These are phyloP conservation scores for Cheirogaleus medius DNA, from an alignment of 2,113 vertebrate genomes.

Conservation along the genomic window DNA sequence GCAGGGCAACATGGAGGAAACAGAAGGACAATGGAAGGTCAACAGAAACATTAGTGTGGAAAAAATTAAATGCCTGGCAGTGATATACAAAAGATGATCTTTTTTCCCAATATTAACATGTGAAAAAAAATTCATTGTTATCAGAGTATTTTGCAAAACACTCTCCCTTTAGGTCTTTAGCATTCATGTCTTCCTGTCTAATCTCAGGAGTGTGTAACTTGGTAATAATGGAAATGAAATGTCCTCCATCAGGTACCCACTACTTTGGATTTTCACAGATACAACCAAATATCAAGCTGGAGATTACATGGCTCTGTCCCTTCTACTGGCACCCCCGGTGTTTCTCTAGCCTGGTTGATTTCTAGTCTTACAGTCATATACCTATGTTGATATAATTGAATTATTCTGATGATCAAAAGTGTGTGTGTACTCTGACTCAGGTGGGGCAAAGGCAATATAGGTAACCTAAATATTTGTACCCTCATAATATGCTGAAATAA, in stretches of 20 bases:
- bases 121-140: neutral
- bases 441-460: too few species aligned
- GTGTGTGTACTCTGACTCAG: too few species aligned
- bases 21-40: neutral
- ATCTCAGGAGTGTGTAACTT: accelerated
- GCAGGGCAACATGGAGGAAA: neutral
- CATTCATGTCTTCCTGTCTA: neutral
- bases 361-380: neutral
- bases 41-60: neutral
- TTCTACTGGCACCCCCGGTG: neutral
- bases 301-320: neutral
- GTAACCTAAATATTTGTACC: too few species aligned
- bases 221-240: neutral
- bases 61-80: neutral
- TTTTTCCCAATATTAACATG: neutral
- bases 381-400: neutral
- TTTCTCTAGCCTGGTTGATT: neutral
- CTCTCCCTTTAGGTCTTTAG: neutral
- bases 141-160: neutral
- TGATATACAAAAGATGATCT: neutral
- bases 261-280: neutral
- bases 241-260: neutral
- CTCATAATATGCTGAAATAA: too few species aligned
- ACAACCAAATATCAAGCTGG: neutral
- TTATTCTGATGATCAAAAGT: neutral